These are phyloP conservation scores for Idaea straminata DNA, from an alignment of 2,888 invertebrate genomes.

Conservation along the genomic window DNA sequence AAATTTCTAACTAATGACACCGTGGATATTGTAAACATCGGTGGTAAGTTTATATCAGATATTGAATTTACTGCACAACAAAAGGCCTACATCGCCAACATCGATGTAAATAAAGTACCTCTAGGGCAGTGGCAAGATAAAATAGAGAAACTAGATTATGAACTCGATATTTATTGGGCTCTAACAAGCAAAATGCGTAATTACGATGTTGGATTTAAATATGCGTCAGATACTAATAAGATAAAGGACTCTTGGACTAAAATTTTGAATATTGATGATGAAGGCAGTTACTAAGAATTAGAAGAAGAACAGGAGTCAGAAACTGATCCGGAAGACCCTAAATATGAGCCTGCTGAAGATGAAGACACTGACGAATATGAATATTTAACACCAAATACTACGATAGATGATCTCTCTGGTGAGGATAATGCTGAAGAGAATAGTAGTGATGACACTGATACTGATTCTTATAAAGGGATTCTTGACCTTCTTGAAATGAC, in stretches of 20 bases:
- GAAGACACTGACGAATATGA: background rate
- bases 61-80: background rate
- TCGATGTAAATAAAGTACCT: background rate
- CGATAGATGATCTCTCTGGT: background rate
- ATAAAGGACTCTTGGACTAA: background rate
- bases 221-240: background rate
- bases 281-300: background rate
- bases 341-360: background rate
- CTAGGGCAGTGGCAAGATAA: background rate
- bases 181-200: background rate
- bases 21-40: background rate
- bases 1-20: background rate
- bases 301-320: background rate
- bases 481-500: background rate
- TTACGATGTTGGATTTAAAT: background rate
- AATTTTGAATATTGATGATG: background rate
- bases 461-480: background rate
- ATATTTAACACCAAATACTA: background rate
- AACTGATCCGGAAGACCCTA: background rate
- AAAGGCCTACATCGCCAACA: background rate
- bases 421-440: background rate
- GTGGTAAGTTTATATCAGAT: background rate
- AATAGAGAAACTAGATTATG: background rate
- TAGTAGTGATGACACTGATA: background rate
- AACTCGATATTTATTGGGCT: slow-evolving; percentile 3